Conservation (phyloP, 1,140 invertebrate species). For the Pseudomyrmex pallidus region DNA sequence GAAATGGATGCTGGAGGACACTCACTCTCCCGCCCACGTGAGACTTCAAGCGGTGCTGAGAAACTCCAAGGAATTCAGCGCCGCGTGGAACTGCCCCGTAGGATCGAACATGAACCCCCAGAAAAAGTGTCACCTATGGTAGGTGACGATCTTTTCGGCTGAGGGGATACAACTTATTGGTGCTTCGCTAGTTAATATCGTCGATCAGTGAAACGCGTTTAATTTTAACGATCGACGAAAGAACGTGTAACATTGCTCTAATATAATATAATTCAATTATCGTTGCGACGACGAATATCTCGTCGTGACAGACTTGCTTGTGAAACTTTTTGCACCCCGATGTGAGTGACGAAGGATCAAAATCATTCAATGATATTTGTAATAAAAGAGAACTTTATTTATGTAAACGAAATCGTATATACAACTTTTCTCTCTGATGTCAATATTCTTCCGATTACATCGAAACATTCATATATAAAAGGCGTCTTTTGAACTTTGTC, state of each 20-base stretch:
- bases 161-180: background rate
- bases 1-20: slow-evolving; percentile 89
- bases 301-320: too few relatives aligned
- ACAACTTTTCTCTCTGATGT: background rate
- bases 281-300: too few relatives aligned
- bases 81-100: slow-evolving; percentile 91
- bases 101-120: slow-evolving; percentile 94
- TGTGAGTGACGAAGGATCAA: background rate
- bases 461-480: background rate
- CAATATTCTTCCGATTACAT: background rate
- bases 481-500: background rate
- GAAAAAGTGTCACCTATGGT: slow-evolving; percentile 91
- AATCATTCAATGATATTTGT: slow-evolving; percentile 60
- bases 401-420: slow-evolving; percentile 67
- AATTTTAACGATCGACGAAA: background rate
- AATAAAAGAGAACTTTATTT: slow-evolving; percentile 80
- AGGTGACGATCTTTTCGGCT: background rate
- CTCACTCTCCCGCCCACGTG: slow-evolving; percentile 91
- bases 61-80: slow-evolving; percentile 94
- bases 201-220: slow-evolving; percentile 32
- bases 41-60: slow-evolving; percentile 93
- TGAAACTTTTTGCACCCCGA: slow-evolving; percentile 2
- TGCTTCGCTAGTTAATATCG: slow-evolving; percentile 4
- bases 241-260: too few relatives aligned
- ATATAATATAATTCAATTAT: too few relatives aligned